Evolutionary conservation across 1,140 invertebrate species (phyloP).

Genomic region (Cherax destructor): DNA sequence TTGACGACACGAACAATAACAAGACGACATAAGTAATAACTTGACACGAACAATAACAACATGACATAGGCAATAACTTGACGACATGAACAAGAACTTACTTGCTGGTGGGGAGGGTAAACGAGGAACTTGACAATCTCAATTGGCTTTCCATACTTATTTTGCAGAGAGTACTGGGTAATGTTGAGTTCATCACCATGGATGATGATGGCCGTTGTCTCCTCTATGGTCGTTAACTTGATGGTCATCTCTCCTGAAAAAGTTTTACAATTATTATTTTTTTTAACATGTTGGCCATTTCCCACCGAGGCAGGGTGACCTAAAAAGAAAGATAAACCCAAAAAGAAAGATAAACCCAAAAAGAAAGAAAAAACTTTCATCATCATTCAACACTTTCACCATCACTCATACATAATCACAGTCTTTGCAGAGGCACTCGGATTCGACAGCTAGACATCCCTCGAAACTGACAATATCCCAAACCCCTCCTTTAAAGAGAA

Average conservation of each 20-base stretch:
- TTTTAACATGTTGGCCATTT: no score
- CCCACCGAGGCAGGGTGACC: no score
- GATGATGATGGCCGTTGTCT: constrained; percentile 92
- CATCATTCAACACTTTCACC: no score
- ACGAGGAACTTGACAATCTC: constrained; percentile 85
- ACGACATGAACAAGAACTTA: background rate
- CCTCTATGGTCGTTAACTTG: constrained; percentile 81
- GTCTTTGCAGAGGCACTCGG: no score
- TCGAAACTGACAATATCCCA: no score
- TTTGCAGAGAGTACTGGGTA: constrained; percentile 81
- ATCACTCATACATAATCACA: no score
- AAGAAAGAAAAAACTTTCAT: no score
- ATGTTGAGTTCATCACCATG: constrained; percentile 93
- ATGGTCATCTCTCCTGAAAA: constrained; percentile 86
- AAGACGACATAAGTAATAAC: background rate
- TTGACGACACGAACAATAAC: no score
- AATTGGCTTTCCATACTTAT: constrained; percentile 78
- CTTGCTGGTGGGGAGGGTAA: constrained; percentile 77
- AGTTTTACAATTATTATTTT: background rate
- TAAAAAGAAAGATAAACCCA: no score
- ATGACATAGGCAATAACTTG: background rate
- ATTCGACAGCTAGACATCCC: no score
- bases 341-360: no score
- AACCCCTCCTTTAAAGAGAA: no score
- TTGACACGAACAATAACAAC: background rate